Evolutionary conservation across 53 echinoderm and acorn worm genomes (phyloP), one percentile per base, ranked within the genome.

Genomic region (Holothuria scabra): DNA sequence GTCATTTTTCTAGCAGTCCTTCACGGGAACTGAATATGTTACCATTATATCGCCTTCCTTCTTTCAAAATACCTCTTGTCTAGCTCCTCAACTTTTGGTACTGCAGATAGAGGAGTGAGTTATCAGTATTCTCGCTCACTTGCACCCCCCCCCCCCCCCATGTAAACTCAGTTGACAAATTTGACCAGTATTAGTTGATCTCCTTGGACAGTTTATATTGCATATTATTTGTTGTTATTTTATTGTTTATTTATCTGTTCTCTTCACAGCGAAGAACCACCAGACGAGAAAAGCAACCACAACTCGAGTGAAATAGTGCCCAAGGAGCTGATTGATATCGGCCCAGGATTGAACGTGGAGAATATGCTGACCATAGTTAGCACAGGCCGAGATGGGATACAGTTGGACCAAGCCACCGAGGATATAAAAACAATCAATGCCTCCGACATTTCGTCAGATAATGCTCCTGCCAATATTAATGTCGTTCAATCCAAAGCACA

Each of bases 241-340:
- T 12, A 23, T 8, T 14, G 5, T 29, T 7, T 4, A 12, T 66
- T 8, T 4, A 7, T 29, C 34, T 66, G 10, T 8, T 66, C 5
- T 66, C 5, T 30, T 70, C 33, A 46, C 70, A 70, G 70, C 31
- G 70, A 70, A 35, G 22, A 70, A 4, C 41, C 31, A 22, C 37
- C 70, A 18, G 70, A 70, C 33, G 70, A 70, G 41, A 46, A 23
- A 38, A 70, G 16, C 41, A 37, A 70, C 46, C 41, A 31, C 13
- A 46, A 70, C 20, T 22, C 37, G 4, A 46, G 12, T n/a, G 44
- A 41, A 8, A 19, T 41, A 1, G 32, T 18, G 20, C 3, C 28
- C 33, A 41, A 70, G 33, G 34, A 25, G 21, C 24, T 22, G 38
- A 22, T 46, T 5, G 70, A 70, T 13, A n/a, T 44, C 3, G 46